Base-by-base conservation (phyloP, 2,797 vertebrate genomes). In the Sphaeramia orbicularis region DNA sequence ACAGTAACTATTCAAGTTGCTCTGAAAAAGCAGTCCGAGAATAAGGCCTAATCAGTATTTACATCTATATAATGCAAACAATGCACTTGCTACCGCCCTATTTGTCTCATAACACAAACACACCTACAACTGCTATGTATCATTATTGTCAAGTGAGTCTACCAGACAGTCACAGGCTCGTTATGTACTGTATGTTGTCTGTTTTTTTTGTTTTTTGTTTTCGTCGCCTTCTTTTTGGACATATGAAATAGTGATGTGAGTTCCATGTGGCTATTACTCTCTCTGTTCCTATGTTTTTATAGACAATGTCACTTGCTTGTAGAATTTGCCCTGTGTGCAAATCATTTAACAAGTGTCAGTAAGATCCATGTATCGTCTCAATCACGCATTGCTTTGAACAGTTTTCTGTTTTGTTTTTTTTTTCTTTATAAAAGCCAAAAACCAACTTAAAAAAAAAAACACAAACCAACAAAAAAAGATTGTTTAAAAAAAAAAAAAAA, bases 231-330 rank as follows among this genome's bases (percentile, higher is more conserved):
- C 45, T 73, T 48, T 86, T 81, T 74, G 52, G 57, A 88, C 79
- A 82, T 75, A 74, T 82, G 74, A 85, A 85, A 81, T 43, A 10
- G 42, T 79, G 76, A 80, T 80, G 83, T 86, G 70, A 87, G 63
- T 87, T 77, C 76, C 63, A 77, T 80, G 70, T 75, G 76, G 74
- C 76, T 85, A 65, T 86, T 83, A 65, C 45, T 67, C 32, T 30
- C 60, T 78, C 74, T 82, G 68, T 86, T 70, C 65, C 89, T 80
- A 51, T 83, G 73, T 90, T 89, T 86, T 81, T 44, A 72, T 65
- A 87, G 88, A 91, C 87, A 88, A 87, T 86, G 89, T 89, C 89
- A 86, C 88, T 87, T 90, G 88, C 73, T 90, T 81, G 74, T 68
- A 54, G 76, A 81, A 74, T 90, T 91, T 89, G 74, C 82, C 75